Evolutionary conservation across 1,140 invertebrate genomes (phyloP).

Genomic region (Leptinotarsa texana): DNA sequence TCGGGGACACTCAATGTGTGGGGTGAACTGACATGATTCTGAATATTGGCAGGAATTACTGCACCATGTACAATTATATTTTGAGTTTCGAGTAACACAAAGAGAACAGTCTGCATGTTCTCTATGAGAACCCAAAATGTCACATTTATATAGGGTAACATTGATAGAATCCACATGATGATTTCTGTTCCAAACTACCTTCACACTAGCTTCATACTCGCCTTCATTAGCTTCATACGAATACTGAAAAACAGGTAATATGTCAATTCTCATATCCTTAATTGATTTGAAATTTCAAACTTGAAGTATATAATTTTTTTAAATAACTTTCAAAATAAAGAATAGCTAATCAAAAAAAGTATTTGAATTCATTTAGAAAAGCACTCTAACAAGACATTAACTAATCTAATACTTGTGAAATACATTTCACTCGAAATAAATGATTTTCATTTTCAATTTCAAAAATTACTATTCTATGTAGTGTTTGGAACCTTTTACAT

Average conservation of each 20-base stretch:
- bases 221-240: slow-evolving; percentile 85
- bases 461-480: too few relatives aligned
- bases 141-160: slow-evolving; percentile 92
- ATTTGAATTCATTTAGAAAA: too few relatives aligned
- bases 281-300: too few relatives aligned
- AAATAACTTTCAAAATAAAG: too few relatives aligned
- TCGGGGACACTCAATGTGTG: slow-evolving; percentile 83
- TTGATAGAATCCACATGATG: slow-evolving; percentile 89
- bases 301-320: too few relatives aligned
- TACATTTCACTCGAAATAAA: too few relatives aligned
- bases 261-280: too few relatives aligned
- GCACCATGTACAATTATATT: slow-evolving; percentile 94
- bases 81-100: slow-evolving; percentile 84
- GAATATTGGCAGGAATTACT: slow-evolving; percentile 82
- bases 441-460: too few relatives aligned
- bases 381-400: too few relatives aligned
- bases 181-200: slow-evolving; percentile 89
- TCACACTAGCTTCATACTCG: slow-evolving; percentile 86
- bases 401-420: too few relatives aligned
- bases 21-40: slow-evolving; percentile 74
- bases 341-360: too few relatives aligned
- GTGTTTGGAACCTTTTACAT: too few relatives aligned
- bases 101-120: slow-evolving; percentile 92
- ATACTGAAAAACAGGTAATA: slow-evolving; percentile 61
- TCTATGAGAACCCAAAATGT: slow-evolving; percentile 87